phyloP scores from a whole-genome alignment of 2,113 vertebrate genomes.

The Scophthalmus maximus region DNA sequence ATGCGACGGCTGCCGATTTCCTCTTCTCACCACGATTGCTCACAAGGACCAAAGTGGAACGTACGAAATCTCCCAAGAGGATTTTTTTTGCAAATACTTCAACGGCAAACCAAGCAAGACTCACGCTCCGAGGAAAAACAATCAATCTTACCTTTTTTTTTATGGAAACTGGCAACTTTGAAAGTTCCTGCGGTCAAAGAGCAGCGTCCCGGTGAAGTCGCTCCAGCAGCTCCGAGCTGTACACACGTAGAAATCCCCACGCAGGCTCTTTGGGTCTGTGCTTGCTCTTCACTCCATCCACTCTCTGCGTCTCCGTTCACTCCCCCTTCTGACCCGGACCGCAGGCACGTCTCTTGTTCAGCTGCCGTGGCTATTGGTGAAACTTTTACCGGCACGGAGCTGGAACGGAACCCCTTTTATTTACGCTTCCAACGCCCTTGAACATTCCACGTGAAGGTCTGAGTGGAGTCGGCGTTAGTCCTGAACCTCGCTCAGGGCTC shows the following conservation, averaged over 20 bases:
- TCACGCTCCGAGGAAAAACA: neutral
- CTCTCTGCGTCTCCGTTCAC: conserved; percentile 28
- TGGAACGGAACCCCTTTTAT: neutral
- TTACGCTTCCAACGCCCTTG: neutral
- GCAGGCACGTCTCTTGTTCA: conserved; percentile 49
- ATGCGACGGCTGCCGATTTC: conserved; percentile 9
- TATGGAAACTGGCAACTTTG: neutral
- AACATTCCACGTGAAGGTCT: neutral
- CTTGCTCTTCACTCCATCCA: conserved; percentile 47
- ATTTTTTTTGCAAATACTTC: neutral
- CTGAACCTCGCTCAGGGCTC: neutral
- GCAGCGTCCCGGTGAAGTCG: neutral
- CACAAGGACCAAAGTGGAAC: too few species aligned
- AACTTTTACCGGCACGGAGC: conserved; percentile 1
- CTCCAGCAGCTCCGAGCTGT: neutral
- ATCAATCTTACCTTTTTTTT: conserved; percentile 34
- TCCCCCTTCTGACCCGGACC: conserved; percentile 49
- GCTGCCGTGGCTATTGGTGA: conserved; percentile 11
- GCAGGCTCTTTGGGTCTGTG: conserved; percentile 21
- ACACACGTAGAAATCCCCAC: conserved; percentile 16
- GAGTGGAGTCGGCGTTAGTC: neutral
- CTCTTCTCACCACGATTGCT: neutral
- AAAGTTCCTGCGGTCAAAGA: neutral
- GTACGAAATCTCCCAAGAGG: neutral
- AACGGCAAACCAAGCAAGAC: neutral